Evolutionary conservation across 1,140 invertebrate genomes (phyloP), one percentile per base, ranked within the genome.

Genomic region (Lucilia sericata): DNA sequence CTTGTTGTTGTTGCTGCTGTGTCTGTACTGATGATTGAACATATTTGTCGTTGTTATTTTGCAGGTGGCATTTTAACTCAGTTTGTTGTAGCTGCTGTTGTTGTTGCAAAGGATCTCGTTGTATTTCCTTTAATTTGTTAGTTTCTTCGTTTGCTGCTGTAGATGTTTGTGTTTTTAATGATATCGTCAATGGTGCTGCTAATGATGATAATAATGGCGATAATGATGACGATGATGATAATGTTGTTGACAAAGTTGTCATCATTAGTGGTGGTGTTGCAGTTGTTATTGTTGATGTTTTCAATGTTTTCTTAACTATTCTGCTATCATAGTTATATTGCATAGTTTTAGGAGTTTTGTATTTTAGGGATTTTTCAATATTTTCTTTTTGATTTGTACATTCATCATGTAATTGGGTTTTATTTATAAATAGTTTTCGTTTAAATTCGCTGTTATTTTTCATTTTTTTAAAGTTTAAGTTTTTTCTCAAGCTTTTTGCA

Each of bases 131-230:
- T 83, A 21, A 74, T 36, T 19, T 19, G 65, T 19, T 49, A 17
- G 49, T 19, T 74, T 30, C 34, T 74, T 9, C 65, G 60, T 17
- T 14, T n/a, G 82, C 49, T 84, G 30, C 60, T 82, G 21, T 55
- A 82, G 84, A 25, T 84, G 76, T 76, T 60, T 84, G 84, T 82
- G 70, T 83, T 76, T 10, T 82, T 17, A 55, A 55, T 17, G 12
- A 55, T 83, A 60, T 60, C 65, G n/a, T 83, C 19, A 34, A 36
- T 47, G 25, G 47, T 74, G 47, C 60, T 60, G 36, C 34, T 83
- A 47, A 83, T 74, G 82, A 17, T 65, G 82, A 70, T 36, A 70
- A 82, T 82, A 82, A 70, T 82, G 82, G 82, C 25, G 17, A 65
- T 65, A 42, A 30, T 12, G 51, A 25, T 70, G 55, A 36, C 13